Evolutionary conservation across 2,113 vertebrate species (phyloP), one percentile per base, ranked within the genome.

Genomic region (Marmota monax): DNA sequence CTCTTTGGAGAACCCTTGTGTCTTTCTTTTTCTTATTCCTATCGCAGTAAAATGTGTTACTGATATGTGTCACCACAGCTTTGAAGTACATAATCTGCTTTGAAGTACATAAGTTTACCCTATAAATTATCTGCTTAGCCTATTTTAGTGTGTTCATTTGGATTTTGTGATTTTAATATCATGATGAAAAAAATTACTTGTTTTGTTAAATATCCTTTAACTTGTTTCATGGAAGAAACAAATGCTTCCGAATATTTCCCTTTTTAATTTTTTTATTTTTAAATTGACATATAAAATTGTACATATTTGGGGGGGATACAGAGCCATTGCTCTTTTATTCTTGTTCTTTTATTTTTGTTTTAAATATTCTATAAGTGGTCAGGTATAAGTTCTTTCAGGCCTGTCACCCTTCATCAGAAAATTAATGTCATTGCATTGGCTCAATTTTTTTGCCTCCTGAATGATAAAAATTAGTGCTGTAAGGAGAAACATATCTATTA

Each of bases 81-180:
- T 45, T 45, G 42, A 34, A 83, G 39, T 65, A 84, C 42, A 45
- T 7, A 45, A 7, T 72, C 23, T 48, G 25, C 78, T 92, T 73
- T 61, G 27, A 84, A 80, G 65, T 73, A 77, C 10, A 32, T 58
- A 53, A 56, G 78, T 91, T 88, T 73, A 48, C 27, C 29, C 42
- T n/a, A 20, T 92, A 39, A 84, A 74, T 73, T 76, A 73, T 79
- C 39, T 91, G 32, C 23, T 53, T 18, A 76, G 10, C 58, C 39
- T 84, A 29, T 76, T 85, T 69, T 84, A 48, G 10, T 85, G 12
- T 69, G 80, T 76, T 11, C 39, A 3, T 88, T 56, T 84, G 65
- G 65, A 84, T 74, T 91, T 95, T 94, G 39, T 84, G 72, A 84
- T 79, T 91, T 92, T 92, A 34, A n/a, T 80, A 29, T 51, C 56